These are phyloP conservation scores for Scrobipalpa costella DNA, from an alignment of 2,888 invertebrate genomes.

Conservation along the genomic window DNA sequence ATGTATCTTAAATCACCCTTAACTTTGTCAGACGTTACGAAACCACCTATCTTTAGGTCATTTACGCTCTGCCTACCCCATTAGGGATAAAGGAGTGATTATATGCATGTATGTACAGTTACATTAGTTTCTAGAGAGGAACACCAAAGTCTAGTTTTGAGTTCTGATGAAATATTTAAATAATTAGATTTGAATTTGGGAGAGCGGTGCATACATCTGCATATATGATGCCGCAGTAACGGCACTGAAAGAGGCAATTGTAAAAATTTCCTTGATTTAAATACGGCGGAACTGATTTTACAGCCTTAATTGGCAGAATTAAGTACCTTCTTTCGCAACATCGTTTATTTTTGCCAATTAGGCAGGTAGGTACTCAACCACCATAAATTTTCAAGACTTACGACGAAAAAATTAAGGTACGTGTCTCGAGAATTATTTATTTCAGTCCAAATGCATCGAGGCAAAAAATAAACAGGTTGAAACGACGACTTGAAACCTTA, in stretches of 20 bases:
- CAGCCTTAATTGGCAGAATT: conserved; percentile 40
- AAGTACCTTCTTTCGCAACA: conserved; percentile 35
- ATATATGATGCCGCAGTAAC: conserved; percentile 1
- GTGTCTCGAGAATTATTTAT: conserved; percentile 19
- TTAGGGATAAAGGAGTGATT: too few species aligned
- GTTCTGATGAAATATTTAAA: too few species aligned
- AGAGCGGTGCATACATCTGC: background rate
- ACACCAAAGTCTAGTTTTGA: too few species aligned
- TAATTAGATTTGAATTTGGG: background rate
- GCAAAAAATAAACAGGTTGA: conserved; percentile 13
- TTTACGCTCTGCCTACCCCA: too few species aligned
- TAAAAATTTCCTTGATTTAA: conserved; percentile 37
- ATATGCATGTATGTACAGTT: too few species aligned
- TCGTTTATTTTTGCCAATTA: conserved; percentile 40
- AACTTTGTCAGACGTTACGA: too few species aligned
- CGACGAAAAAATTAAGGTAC: conserved; percentile 19
- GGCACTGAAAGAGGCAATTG: conserved; percentile 22
- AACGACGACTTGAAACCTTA: background rate
- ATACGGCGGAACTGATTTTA: conserved; percentile 49
- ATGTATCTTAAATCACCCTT: too few species aligned
- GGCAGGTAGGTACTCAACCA: conserved; percentile 26
- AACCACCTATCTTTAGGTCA: too few species aligned
- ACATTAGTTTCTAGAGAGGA: too few species aligned
- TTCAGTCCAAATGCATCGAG: conserved; percentile 18
- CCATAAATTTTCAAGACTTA: conserved; percentile 26